Evolutionary conservation across 2,888 invertebrate genomes (phyloP).

Genomic region (Agelastica alni): DNA sequence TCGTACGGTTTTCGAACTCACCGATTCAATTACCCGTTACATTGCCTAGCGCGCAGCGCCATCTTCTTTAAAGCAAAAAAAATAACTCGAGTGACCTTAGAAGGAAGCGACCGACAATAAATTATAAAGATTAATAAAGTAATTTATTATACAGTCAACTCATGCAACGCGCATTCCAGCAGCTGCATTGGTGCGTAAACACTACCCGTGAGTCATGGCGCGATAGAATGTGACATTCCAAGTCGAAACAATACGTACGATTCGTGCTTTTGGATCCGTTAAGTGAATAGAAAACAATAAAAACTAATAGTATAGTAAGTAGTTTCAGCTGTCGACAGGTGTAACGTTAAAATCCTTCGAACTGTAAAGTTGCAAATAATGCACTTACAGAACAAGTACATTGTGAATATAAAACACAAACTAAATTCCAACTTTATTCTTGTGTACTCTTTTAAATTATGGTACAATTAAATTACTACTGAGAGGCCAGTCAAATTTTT

Average conservation of each 20-base stretch:
- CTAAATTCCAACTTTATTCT: no score
- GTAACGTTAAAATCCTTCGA: neutral
- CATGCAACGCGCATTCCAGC: slow-evolving; percentile 7
- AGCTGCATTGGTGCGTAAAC: slow-evolving; percentile 6
- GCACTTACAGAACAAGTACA: neutral
- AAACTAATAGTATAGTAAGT: neutral
- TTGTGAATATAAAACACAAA: no score
- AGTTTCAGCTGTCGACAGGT: neutral
- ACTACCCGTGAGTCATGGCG: neutral
- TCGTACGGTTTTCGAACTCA: no score
- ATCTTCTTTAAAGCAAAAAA: no score
- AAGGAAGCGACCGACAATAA: neutral
- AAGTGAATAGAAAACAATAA: neutral
- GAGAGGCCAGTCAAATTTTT: no score
- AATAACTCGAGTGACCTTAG: neutral
- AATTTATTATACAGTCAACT: slow-evolving; percentile 3
- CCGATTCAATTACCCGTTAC: no score
- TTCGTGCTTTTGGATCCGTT: neutral
- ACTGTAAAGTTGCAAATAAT: neutral
- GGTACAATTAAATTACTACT: no score
- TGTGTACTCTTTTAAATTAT: no score
- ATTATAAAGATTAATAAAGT: slow-evolving; percentile 2
- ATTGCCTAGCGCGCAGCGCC: no score
- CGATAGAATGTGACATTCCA: neutral
- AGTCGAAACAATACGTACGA: neutral